A percentile compares a stretch with the other conserved stretches of the same genome.
These are phyloP conservation scores for Pangasius macronema DNA, from an alignment of 2,797 vertebrate genomes.

Conservation along the genomic window DNA sequence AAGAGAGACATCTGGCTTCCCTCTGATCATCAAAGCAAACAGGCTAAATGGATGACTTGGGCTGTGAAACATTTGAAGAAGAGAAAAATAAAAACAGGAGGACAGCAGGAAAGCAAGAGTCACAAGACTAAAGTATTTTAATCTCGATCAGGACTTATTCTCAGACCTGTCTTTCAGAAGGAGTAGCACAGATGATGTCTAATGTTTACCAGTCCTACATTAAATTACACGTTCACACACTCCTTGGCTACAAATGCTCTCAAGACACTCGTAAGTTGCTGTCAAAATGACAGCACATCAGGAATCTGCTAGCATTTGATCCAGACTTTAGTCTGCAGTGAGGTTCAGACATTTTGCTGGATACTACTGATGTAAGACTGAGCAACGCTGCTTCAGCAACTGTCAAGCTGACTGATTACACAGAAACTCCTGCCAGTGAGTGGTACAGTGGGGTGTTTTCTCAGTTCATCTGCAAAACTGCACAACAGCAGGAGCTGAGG, in stretches of 20 bases:
- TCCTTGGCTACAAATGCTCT: conserved; percentile 12
- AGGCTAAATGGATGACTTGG: conserved; percentile 34
- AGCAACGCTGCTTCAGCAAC: conserved; percentile 15
- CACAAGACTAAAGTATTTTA: conserved; percentile 59
- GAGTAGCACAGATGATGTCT: conserved; percentile 4
- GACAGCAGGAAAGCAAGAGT: conserved; percentile 51
- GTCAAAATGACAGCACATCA: conserved; percentile 4
- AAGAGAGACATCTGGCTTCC: conserved; percentile 19
- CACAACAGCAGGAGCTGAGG: conserved; percentile 21
- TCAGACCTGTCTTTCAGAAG: conserved; percentile 33
- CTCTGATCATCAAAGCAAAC: conserved; percentile 43
- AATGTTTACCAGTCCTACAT: conserved; percentile 26
- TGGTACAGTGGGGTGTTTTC: conserved; percentile 16
- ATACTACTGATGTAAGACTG: conserved; percentile 10
- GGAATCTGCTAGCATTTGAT: background rate
- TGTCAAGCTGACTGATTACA: conserved; percentile 32
- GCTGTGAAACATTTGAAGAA: conserved; percentile 25
- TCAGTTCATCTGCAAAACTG: conserved; percentile 29
- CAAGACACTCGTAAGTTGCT: background rate
- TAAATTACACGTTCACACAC: conserved; percentile 15
- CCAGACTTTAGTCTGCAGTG: background rate
- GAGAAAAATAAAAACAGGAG: conserved; percentile 42
- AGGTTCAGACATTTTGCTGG: background rate
- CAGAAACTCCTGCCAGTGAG: background rate
- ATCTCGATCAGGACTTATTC: conserved; percentile 50